Percentiles rank a stretch among this genome's conserved stretches.
Evolutionary conservation across 2,797 vertebrate species (phyloP).

Genomic region (Loris lydekkerianus): DNA sequence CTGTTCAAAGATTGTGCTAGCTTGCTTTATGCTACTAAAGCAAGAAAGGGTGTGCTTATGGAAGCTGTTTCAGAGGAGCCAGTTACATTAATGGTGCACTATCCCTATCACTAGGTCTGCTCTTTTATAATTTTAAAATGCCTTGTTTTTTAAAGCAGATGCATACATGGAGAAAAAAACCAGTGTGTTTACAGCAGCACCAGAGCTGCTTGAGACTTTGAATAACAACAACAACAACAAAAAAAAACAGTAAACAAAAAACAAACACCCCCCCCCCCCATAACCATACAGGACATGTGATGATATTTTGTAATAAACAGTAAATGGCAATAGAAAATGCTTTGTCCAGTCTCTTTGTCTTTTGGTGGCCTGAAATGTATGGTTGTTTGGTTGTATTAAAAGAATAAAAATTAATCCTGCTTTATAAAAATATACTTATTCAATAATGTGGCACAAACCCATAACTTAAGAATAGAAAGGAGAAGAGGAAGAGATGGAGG

Average conservation of each 20-base stretch:
- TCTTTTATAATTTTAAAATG: neutral
- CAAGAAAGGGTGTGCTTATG: neutral
- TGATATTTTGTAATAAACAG: neutral
- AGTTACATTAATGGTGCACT: neutral
- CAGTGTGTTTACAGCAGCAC: neutral
- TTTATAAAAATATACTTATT: neutral
- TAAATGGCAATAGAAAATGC: neutral
- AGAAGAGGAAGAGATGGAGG: neutral
- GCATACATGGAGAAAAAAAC: neutral
- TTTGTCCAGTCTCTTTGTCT: neutral
- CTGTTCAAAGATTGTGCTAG: neutral
- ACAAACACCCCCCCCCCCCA: fast-evolving
- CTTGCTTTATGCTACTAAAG: neutral
- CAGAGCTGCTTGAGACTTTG: neutral
- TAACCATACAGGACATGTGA: fast-evolving
- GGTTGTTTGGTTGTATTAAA: neutral
- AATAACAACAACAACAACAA: neutral
- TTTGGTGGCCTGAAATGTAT: neutral
- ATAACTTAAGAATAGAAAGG: neutral
- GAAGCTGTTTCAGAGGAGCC: neutral
- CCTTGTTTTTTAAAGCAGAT: neutral
- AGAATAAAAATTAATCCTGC: neutral
- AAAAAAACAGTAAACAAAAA: neutral
- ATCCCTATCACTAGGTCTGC: neutral
- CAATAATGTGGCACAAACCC: neutral